Evolutionary conservation across 2,797 vertebrate species (phyloP), one percentile per base, ranked within the genome.

Genomic region (Sphenodon punctatus): DNA sequence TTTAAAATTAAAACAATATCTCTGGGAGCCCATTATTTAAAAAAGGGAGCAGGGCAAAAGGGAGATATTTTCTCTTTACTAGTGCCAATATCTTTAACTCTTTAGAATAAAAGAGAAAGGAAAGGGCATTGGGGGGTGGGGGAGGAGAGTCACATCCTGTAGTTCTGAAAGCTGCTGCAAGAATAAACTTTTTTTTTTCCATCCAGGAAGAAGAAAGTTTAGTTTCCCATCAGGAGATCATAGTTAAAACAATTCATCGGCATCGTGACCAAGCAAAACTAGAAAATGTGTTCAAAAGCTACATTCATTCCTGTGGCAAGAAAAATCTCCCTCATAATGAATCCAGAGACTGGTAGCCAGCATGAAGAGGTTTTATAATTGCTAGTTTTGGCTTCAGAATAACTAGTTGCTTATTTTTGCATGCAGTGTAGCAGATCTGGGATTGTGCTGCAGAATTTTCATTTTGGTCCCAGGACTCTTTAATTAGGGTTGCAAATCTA

Each of bases 181-280:
- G 90, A 82, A 74, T 82, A 75, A 91, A 90, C 86, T 67, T 66
- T 80, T 85, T 91, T 86, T 84, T 93, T 89, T 88, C 10, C 13
- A 34, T 27, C 76, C 91, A 88, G 88, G 89, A 94, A 93, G 84
- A 94, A 93, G 81, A 92, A 93, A 93, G 86, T 91, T n/a, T 86
- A 87, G 88, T 94, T 95, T 95, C 94, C 88, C 94, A 94, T 94
- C 93, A 93, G 90, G 94, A 81, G 30, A 90, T 75, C 89, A 78
- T 9, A 1, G 83, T 82, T 89, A 87, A 93, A 94, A 93, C 93
- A 94, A 94, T 92, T 89, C 67, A 65, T 88, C 46, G 0, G 0
- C 80, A 74, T 41, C 94, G 87, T 90, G 80, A 92, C 90, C 92
- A 90, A 93, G 85, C 77, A 86, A 91, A 92, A 94, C 88, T 90